Evolutionary conservation across 1,140 invertebrate species (phyloP), one percentile per base, ranked within the genome.

Genomic region (Leptopilina boulardi): DNA sequence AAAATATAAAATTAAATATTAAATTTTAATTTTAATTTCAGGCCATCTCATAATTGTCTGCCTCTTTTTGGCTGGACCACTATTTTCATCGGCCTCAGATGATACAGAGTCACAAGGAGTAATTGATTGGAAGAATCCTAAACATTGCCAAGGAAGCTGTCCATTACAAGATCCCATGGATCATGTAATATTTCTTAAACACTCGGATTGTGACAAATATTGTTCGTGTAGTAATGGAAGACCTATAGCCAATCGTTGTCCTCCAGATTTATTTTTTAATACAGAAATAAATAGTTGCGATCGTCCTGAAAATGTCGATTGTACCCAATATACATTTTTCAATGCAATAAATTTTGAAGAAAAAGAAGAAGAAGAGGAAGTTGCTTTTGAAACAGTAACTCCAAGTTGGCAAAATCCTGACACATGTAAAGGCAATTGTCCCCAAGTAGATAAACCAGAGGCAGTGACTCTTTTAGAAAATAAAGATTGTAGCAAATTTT

Each of bases 401-500:
- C 26, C 59, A 23, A 15, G 21, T 11, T 66, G 54, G 30, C 8
- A 23, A 23, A 59, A 66, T 66, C 73, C 44, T 41, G 9, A 21
- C 0, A 77, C 70, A 11, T 75, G 77, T 54, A 41, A 75, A 44
- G 34, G 72, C 2, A 15, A 19, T 4, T 78, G 77, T 59, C 77
- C 77, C 4, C 9, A 19, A 11, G 6, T 8, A 71, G 77, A 78
- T 56, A 47, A 73, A 21, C n/a, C 13, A 47, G 34, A 41, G 13
- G 26, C 19, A 23, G 9, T 72, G 1, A 70, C 75, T 42, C 71
- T 75, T 23, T 77, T 80, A 3, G 21, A 82, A 15, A 74, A 82
- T 10, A 41, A 59, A 2, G 77, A 85, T 66, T 90, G 89, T 47
- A 42, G 76, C 10, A 75, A 79, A 19, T 90, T 86, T 75, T 89